Base-by-base conservation (phyloP, 23 tunicate genomes). In the Phallusia fumigata region DNA sequence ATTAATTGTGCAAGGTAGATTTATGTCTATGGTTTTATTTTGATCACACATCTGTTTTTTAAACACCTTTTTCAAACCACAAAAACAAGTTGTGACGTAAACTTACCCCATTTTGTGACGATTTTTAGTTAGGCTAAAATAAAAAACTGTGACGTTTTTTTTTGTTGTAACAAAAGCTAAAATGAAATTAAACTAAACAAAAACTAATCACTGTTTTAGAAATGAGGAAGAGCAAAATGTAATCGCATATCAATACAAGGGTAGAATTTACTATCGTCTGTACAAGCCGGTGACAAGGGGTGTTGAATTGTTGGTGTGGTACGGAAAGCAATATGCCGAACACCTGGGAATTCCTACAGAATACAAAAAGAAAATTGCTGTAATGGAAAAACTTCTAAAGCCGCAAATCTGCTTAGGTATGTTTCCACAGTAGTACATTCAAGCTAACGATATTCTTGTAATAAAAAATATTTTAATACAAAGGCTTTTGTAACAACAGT, bases 1-100 rank as follows among this genome's bases (percentile, higher is more conserved):
- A 53, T 91, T 47, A 91, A 86, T 51, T 86, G 90, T 78, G 96
- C 96, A 78, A 86, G 96, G 96, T 91, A 52, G 26, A 58, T n/a
- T n/a, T n/a, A 24, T 16, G 13, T 6, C 2, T 58, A 58, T 13
- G 1, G 47, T 40, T 40, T 40, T 3, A 40, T 10, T 40, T 40
- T 40, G 47, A 10, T 10, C n/a, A n/a, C n/a, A n/a, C n/a, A n/a
- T n/a, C n/a, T n/a, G n/a, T n/a, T n/a, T n/a, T n/a, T n/a, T n/a
- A n/a, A n/a, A n/a, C n/a, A n/a, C n/a, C n/a, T n/a, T n/a, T n/a
- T n/a, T n/a, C n/a, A n/a, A n/a, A n/a, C n/a, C n/a, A n/a, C n/a
- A n/a, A n/a, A n/a, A n/a, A n/a, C n/a, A n/a, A n/a, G n/a, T n/a
- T n/a, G n/a, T n/a, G n/a, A n/a, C n/a, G n/a, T n/a, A n/a, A n/a